Conservation (phyloP, 2,888 invertebrate genomes). For the Eilema sororculum region DNA sequence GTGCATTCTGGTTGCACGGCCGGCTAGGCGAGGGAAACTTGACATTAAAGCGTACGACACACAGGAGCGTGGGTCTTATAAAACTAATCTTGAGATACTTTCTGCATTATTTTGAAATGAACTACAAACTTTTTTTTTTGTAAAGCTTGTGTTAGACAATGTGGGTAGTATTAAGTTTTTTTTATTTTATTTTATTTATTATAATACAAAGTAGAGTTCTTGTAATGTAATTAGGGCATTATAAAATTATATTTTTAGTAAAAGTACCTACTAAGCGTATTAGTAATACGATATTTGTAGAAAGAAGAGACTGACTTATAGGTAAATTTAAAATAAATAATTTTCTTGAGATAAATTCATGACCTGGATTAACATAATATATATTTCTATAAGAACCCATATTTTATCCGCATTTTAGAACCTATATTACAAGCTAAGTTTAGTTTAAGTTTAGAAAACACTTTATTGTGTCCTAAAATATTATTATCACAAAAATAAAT, state of each 20-base stretch:
- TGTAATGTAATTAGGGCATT: neutral
- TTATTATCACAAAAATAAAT: neutral
- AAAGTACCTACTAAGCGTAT: too few relatives aligned
- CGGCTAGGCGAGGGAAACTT: constrained; percentile 81
- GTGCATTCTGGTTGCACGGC: constrained; percentile 82
- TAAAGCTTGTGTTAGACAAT: neutral
- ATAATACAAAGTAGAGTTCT: too few relatives aligned
- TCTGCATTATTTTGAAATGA: constrained; percentile 22
- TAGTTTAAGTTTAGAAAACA: neutral
- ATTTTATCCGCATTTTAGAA: neutral
- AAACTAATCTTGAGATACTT: constrained; percentile 53
- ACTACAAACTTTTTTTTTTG: constrained; percentile 27
- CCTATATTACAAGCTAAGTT: neutral
- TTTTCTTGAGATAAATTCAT: too few relatives aligned
- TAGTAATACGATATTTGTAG: neutral
- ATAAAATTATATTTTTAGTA: too few relatives aligned
- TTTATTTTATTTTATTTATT: too few relatives aligned
- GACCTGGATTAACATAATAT: too few relatives aligned
- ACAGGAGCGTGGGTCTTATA: constrained; percentile 32
- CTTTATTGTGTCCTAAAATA: neutral
- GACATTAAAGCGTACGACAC: constrained; percentile 59
- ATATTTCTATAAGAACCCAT: too few relatives aligned
- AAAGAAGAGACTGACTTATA: neutral
- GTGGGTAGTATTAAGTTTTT: neutral
- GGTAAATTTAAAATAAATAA: too few relatives aligned